Conservation (phyloP, 2,113 vertebrate genomes). For the Macrotis lagotis region DNA sequence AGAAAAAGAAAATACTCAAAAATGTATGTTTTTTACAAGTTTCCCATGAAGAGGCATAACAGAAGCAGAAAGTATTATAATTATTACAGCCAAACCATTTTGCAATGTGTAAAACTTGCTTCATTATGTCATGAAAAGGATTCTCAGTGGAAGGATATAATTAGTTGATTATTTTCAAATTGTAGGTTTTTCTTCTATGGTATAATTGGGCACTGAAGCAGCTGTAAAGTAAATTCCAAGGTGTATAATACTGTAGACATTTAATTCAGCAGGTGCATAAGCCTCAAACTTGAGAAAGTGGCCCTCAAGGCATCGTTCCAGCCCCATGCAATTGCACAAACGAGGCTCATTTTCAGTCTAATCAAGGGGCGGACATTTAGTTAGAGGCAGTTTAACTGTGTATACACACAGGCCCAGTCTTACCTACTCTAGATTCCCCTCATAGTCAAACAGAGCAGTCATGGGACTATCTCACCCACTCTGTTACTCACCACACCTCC, state of each 20-base stretch:
- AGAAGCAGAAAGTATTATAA: neutral
- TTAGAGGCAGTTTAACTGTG: neutral
- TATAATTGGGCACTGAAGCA: conserved; percentile 67
- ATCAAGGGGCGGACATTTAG: conserved; percentile 14
- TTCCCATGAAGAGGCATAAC: neutral
- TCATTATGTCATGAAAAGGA: conserved; percentile 45
- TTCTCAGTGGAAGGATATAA: conserved; percentile 61
- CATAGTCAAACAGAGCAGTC: neutral
- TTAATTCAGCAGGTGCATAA: conserved; percentile 68
- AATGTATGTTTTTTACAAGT: neutral
- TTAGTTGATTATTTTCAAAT: conserved; percentile 55
- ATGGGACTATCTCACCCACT: neutral
- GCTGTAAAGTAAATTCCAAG: conserved; percentile 43
- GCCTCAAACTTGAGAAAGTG: conserved; percentile 45
- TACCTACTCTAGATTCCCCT: neutral
- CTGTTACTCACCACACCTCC: neutral
- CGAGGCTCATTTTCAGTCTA: conserved; percentile 24
- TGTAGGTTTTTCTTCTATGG: conserved; percentile 50
- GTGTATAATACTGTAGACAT: conserved; percentile 45
- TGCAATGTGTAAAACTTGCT: neutral
- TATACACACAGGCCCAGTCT: neutral
- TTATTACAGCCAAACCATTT: conserved; percentile 16
- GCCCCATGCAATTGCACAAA: conserved; percentile 55
- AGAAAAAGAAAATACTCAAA: neutral
- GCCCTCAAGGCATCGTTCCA: conserved; percentile 56